A percentile compares a stretch with the other conserved stretches of the same genome.
These are phyloP conservation scores for Microtus pennsylvanicus DNA, from an alignment of 2,113 vertebrate genomes.

Conservation along the genomic window DNA sequence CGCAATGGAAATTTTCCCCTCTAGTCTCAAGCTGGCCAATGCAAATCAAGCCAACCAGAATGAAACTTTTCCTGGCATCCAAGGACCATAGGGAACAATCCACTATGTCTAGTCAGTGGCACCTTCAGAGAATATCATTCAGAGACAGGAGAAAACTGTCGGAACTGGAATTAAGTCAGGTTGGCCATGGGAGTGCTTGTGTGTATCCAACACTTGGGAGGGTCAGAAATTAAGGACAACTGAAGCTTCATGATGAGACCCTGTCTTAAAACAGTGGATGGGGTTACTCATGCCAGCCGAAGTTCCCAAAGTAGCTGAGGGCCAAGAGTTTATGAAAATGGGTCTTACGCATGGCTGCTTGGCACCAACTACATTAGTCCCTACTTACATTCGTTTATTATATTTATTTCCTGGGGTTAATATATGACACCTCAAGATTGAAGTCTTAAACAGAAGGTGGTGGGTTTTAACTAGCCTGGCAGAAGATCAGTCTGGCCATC, in stretches of 20 bases:
- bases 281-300: too few relatives aligned
- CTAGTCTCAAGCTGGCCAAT: background rate
- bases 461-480: background rate
- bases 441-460: background rate
- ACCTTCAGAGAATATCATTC: background rate
- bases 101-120: background rate
- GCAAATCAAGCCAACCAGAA: background rate
- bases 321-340: background rate
- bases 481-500: background rate
- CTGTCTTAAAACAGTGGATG: background rate
- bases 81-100: background rate
- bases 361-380: background rate
- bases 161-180: background rate
- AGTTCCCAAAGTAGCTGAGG: background rate
- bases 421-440: background rate
- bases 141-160: background rate
- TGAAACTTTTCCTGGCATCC: background rate
- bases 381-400: background rate
- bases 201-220: background rate
- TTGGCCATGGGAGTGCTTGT: background rate
- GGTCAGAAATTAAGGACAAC: background rate
- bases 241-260: background rate
- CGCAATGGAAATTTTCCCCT: background rate
- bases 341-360: background rate
- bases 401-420: background rate